phyloP scores from a whole-genome alignment of 2,113 vertebrate genomes.

The Pontoporia blainvillei region DNA sequence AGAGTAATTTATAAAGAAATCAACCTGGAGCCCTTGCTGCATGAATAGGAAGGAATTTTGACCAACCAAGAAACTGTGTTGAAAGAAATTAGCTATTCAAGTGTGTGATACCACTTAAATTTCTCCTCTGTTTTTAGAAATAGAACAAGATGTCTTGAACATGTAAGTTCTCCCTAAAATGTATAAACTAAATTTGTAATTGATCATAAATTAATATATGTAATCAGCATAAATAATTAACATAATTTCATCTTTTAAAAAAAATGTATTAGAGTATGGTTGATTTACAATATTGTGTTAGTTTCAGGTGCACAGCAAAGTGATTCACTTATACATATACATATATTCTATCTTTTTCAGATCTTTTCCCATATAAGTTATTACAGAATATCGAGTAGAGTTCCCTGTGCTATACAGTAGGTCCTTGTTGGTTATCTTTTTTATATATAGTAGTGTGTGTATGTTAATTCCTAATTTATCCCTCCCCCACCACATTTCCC shows the following conservation, averaged over 20 bases:
- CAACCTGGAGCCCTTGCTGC: not conserved
- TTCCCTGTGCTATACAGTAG: not conserved
- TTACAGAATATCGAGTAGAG: not conserved
- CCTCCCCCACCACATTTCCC: not conserved
- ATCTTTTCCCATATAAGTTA: not conserved
- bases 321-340: not conserved
- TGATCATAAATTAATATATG: not conserved
- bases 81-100: not conserved
- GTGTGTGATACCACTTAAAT: not conserved
- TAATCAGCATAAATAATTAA: not conserved
- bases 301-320: not conserved
- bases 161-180: not conserved
- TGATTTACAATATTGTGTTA: not conserved
- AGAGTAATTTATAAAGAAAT: constrained; percentile 8
- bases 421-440: not conserved
- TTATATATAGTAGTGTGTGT: not conserved
- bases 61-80: not conserved
- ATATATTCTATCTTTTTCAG: not conserved
- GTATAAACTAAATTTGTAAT: not conserved
- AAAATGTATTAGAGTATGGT: not conserved
- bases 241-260: not conserved
- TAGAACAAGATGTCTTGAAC: not conserved
- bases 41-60: not conserved
- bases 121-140: not conserved
- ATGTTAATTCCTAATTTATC: not conserved